Base-by-base conservation (phyloP, 2,113 vertebrate genomes). In the Hyperopisus bebe region DNA sequence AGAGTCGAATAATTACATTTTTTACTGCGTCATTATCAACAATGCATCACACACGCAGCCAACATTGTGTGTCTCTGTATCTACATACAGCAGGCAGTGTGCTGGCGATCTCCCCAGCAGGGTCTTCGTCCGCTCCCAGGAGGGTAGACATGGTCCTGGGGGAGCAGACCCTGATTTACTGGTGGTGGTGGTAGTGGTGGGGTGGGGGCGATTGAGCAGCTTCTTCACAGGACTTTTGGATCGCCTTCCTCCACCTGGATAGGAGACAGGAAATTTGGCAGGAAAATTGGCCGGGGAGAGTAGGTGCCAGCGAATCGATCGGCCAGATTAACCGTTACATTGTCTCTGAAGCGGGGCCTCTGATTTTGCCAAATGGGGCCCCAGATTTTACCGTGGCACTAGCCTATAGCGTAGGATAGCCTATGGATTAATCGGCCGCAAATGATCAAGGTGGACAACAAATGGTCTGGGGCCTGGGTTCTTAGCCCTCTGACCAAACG, bases 81-180 rank as follows among this genome's bases (percentile, higher is more conserved):
- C 17, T 82, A 94, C 95, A 95, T 92, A 98, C 97, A 91, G 95
- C 95, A 90, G 93, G 93, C 55, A 96, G 93, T 87, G 95, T 93
- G 92, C 93, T 94, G 91, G 96, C 92, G 86, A 94, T 91, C 90
- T 97, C 95, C 92, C 97, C 97, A 19, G 96, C 94, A 86, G 97
- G 95, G 91, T 97, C 97, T 94, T 97, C 97, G 88, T 97, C 96
- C 24, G 98, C 97, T 94, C 98, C 97, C 1, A 98, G 98, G 92
- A 97, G 93, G 55, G 97, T 97, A 94, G 98, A 97, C 98, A 99
- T 99, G 93, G 93, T 1, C 93, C 94, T 89, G 93, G 94, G 90
- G 94, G 94, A 50, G 94, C 91, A 50, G 31, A 17, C 84, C 62
- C 91, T 90, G 83, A 90, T n/a, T 62, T 90, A 10, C 17, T 84